Evolutionary conservation across 2,888 invertebrate genomes (phyloP), one percentile per base, ranked within the genome.

Genomic region (Caenorhabditis sp.): DNA sequence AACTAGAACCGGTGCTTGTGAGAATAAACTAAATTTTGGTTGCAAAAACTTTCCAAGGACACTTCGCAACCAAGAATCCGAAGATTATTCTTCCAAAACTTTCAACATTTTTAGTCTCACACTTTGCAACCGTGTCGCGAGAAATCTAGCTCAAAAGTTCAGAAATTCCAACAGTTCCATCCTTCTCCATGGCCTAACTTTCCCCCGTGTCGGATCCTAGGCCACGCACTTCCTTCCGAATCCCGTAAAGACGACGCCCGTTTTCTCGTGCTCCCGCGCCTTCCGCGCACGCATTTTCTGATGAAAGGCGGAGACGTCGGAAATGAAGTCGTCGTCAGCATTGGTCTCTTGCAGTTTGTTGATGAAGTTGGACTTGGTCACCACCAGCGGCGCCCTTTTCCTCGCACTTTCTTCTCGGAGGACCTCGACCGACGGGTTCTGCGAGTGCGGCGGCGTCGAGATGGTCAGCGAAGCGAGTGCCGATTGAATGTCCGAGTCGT

Each of bases 211-310:
- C n/a, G n/a, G n/a, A n/a, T n/a, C n/a, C n/a, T n/a, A n/a, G n/a
- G 13, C 1, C 9, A 48, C 52, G 52, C 20, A 71, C 71, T 70
- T 52, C 48, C 55, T 62, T 13, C 52, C 53, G 43, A 80, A 73
- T 13, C 78, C 78, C 11, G 78, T 78, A 32, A 80, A 80, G 6
- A 80, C 61, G 27, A 80, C 66, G 39, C 55, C 68, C 43, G 26
- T 39, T 20, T 63, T 26, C 53, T 22, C 46, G 4, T 17, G 15
- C 41, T 4, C 3, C 15, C 17, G 6, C 41, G 41, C 13, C 41
- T 8, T 20, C 13, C 17, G 15, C 41, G 8, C 13, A 6, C n/a
- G 6, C 13, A 4, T 17, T 9, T 41, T n/a, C 35, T 56, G 20
- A 13, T 50, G 27, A 45, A 50, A 48, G n/a, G 48, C 75, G 0